Evolutionary conservation across 2,113 vertebrate species (phyloP), one percentile per base, ranked within the genome.

Genomic region (Regulus satrapa): DNA sequence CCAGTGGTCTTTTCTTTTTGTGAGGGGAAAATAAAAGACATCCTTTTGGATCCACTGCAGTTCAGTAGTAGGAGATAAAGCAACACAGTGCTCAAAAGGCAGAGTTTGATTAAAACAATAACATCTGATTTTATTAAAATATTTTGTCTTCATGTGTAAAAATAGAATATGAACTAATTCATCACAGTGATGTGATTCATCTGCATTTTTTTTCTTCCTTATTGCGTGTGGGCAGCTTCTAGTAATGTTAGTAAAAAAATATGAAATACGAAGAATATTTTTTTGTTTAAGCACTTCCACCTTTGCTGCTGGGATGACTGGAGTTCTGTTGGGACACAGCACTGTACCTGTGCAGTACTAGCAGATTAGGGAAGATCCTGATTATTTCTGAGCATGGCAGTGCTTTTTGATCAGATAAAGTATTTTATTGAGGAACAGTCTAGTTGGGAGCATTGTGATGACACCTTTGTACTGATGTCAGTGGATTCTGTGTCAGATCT

Each of bases 231-330:
- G 66, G 66, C 66, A 89, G 45, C 49, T 82, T 89, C 54, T 61
- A 89, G 63, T 86, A 84, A 74, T 84, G 28, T 76, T 76, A 88
- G 29, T 82, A 80, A 74, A 91, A 91, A 95, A 82, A 89, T 49
- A 54, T 38, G 87, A 77, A 51, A 28, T 81, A 59, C 59, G 51
- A 78, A 26, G 46, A 88, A 71, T 80, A 48, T 34, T 62, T 69
- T 32, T 63, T 76, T 77, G 78, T 63, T 21, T 54, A 73, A 87
- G 31, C 58, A 61, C 51, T 66, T 34, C 14, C 25, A 15, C 21
- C 18, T 72, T 94, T 69, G 54, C 40, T 74, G 40, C 40, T 83
- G 67, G n/a, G 31, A 43, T 92, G 29, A 7, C 18, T 88, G 58
- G 6, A 34, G 32, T 77, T 46, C 61, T 82, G 8, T 1, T 26